Base-by-base conservation (phyloP, 2,113 vertebrate species). In the Glaucomys volans region DNA sequence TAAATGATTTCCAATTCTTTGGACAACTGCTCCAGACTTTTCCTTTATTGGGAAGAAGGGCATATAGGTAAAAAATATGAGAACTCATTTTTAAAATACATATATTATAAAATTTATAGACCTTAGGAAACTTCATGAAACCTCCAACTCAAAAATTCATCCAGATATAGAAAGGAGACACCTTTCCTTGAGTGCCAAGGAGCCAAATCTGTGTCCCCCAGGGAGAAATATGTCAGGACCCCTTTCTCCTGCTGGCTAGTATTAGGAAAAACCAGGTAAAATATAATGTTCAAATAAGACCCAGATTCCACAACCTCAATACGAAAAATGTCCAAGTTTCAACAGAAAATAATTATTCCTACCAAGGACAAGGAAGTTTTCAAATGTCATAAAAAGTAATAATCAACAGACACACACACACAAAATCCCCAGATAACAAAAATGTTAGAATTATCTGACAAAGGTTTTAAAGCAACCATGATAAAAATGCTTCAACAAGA, bases 1-100 rank as follows among this genome's bases (percentile, higher is more conserved):
- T 11, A 66, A 91, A 96, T n/a, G 50, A 0, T 6, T 26, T 57
- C 97, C 97, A 97, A 0, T 26, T 16, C 79, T 90, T 83, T 59
- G 96, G 97, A 24, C 95, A 97, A 69, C 96, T 97, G 69, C 83
- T 93, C 97, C 96, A 96, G 9, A 10, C 35, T 79, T 87, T 76
- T 30, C 22, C 96, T 95, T 24, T 83, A 71, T 85, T 69, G 37
- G 64, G 9, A 18, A 72, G 4, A 90, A 85, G 71, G 8, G 40
- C 54, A 64, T 47, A 20, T 59, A 79, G 35, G 20, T 81, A 1
- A n/a, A 79, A 59, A 12, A 37, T 71, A 77, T 90, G 7, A 44
- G 40, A 82, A 77, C 57, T 18, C n/a, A 44, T 89, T 85, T 54
- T 37, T 8, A 47, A 80, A 87, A 6, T 64, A 30, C 47, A 2